Evolutionary conservation across 2,797 vertebrate genomes (phyloP).

Genomic region (Aratinga solstitialis): DNA sequence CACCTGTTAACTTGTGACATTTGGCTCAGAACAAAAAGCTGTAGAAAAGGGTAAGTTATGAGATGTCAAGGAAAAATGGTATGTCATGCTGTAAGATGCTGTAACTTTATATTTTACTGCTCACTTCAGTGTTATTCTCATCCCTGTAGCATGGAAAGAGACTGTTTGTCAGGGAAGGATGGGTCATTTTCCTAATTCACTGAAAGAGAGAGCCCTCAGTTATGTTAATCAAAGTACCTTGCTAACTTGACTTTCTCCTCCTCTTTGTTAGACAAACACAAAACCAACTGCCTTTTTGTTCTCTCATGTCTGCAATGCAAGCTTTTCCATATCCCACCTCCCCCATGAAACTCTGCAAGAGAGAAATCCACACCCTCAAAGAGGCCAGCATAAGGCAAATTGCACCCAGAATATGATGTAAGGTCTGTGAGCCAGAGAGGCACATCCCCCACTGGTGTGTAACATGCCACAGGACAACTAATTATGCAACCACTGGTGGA

Average conservation of each 20-base stretch:
- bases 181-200: neutral
- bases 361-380: neutral
- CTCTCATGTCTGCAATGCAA: neutral
- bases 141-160: neutral
- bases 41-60: constrained; percentile 55
- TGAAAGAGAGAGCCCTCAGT: neutral
- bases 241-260: neutral
- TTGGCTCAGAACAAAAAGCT: constrained; percentile 61
- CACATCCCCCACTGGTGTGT: rapidly evolving
- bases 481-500: neutral
- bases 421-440: neutral
- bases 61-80: constrained; percentile 35
- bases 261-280: neutral
- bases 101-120: constrained; percentile 23
- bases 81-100: neutral
- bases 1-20: constrained; percentile 53
- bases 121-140: neutral
- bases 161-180: neutral
- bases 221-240: neutral
- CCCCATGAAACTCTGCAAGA: neutral
- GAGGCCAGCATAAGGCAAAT: neutral
- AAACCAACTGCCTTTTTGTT: neutral
- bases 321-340: neutral
- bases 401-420: neutral
- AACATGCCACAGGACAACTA: rapidly evolving